Evolutionary conservation across 2,888 invertebrate species (phyloP).

Genomic region (Tiphia femorata): DNA sequence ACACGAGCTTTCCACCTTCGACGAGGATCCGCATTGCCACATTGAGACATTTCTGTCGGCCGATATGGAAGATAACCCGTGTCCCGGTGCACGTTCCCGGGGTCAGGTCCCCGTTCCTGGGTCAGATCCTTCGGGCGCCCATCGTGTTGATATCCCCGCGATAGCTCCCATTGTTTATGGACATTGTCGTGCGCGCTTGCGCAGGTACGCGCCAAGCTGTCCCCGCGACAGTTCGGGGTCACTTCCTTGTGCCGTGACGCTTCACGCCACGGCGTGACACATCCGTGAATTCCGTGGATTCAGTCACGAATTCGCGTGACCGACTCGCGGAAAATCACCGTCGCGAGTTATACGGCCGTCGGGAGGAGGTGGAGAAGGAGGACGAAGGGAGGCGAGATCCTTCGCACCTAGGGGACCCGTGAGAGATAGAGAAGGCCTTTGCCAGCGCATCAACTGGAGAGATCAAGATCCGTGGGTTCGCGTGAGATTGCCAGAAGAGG

Average conservation of each 20-base stretch:
- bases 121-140: constrained; percentile 56
- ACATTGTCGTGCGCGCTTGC: constrained; percentile 58
- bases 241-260: constrained; percentile 61
- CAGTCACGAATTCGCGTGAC: constrained; percentile 61
- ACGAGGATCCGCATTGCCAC: constrained; percentile 44
- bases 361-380: too few relatives aligned
- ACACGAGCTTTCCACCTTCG: constrained; percentile 36
- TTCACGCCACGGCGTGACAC: constrained; percentile 61
- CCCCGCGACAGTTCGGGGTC: constrained; percentile 60
- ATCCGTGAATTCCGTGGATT: constrained; percentile 52
- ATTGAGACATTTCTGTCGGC: constrained; percentile 60
- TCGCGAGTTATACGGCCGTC: too few relatives aligned
- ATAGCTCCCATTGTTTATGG: constrained; percentile 64
- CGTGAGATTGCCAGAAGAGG: too few relatives aligned
- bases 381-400: too few relatives aligned
- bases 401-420: too few relatives aligned
- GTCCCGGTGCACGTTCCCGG: constrained; percentile 39
- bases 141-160: constrained; percentile 61
- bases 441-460: too few relatives aligned
- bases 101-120: constrained; percentile 60
- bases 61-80: constrained; percentile 53
- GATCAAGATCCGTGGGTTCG: too few relatives aligned
- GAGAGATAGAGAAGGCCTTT: too few relatives aligned
- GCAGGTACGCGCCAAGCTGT: constrained; percentile 35
- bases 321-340: constrained; percentile 45